Conservation (phyloP, 2,888 invertebrate species). For the Lathronympha strigana region DNA sequence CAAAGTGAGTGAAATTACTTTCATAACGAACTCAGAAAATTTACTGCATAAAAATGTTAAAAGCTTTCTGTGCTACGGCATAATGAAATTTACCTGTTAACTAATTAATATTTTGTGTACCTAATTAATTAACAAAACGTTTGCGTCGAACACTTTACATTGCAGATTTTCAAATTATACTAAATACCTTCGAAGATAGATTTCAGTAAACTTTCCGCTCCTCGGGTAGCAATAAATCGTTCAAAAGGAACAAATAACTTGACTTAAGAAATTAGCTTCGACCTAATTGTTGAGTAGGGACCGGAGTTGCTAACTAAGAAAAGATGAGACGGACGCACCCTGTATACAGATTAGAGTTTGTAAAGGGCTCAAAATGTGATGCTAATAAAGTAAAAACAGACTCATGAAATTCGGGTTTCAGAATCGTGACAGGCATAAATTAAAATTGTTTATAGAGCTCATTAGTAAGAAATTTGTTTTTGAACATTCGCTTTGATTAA, state of each 20-base stretch:
- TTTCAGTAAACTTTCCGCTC: constrained; percentile 65
- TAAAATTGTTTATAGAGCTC: constrained; percentile 23
- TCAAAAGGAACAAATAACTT: constrained; percentile 73
- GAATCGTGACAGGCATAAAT: constrained; percentile 26
- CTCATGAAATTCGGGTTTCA: constrained; percentile 18
- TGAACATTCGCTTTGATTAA: constrained; percentile 19
- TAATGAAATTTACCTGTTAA: constrained; percentile 22
- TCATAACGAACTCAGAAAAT: constrained; percentile 15
- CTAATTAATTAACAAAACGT: constrained; percentile 43
- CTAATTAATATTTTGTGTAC: constrained; percentile 28
- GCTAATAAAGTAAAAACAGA: constrained; percentile 32
- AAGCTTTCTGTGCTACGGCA: constrained; percentile 19
- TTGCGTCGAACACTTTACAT: constrained; percentile 55
- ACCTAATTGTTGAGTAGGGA: constrained; percentile 69
- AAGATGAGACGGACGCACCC: constrained; percentile 43
- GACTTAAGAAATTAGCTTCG: constrained; percentile 68
- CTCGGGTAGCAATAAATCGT: constrained; percentile 69
- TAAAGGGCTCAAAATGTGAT: constrained; percentile 34
- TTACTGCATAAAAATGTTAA: constrained; percentile 16
- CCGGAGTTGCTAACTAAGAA: constrained; percentile 59
- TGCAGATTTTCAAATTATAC: constrained; percentile 66
- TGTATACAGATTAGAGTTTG: constrained; percentile 40
- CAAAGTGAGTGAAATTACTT: constrained; percentile 29
- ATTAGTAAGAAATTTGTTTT: constrained; percentile 26
- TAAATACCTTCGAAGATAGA: constrained; percentile 65